phyloP scores from a whole-genome alignment of 2,888 invertebrate species.

The Junonia oenone region DNA sequence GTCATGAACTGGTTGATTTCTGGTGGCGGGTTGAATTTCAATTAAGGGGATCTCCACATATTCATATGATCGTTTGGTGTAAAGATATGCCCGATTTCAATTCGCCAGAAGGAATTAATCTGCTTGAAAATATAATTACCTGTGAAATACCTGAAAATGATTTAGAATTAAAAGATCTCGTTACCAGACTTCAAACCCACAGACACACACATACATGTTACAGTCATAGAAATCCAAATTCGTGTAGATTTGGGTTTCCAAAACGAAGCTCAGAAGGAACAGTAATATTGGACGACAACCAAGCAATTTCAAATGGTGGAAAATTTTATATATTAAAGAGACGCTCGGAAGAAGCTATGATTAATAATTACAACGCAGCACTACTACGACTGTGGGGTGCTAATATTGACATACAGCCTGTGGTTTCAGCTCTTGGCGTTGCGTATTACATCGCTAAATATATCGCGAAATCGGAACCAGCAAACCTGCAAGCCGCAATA shows the following conservation, averaged over 20 bases:
- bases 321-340: slow-evolving; percentile 29
- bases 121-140: slow-evolving; percentile 28
- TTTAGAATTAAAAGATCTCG: too few relatives aligned
- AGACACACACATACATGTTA: too few relatives aligned
- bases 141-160: background rate
- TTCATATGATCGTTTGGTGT: too few relatives aligned
- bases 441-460: slow-evolving; percentile 4
- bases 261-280: too few relatives aligned
- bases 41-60: too few relatives aligned
- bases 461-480: background rate
- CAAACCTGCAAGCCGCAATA: background rate
- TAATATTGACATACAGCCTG: slow-evolving; percentile 36
- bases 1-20: too few relatives aligned
- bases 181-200: too few relatives aligned
- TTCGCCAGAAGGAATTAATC: slow-evolving; percentile 19
- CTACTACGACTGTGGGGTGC: slow-evolving; percentile 38
- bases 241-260: too few relatives aligned
- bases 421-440: background rate
- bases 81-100: slow-evolving; percentile 5
- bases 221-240: too few relatives aligned
- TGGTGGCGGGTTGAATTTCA: too few relatives aligned
- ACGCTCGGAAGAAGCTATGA: slow-evolving; percentile 25
- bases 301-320: background rate
- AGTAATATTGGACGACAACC: too few relatives aligned
- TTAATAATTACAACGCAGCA: slow-evolving; percentile 39